Percentiles rank a stretch among this genome's conserved stretches.
These are phyloP conservation scores for Sebastolobus altivelis DNA, from an alignment of 2,797 vertebrate genomes.

Conservation along the genomic window DNA sequence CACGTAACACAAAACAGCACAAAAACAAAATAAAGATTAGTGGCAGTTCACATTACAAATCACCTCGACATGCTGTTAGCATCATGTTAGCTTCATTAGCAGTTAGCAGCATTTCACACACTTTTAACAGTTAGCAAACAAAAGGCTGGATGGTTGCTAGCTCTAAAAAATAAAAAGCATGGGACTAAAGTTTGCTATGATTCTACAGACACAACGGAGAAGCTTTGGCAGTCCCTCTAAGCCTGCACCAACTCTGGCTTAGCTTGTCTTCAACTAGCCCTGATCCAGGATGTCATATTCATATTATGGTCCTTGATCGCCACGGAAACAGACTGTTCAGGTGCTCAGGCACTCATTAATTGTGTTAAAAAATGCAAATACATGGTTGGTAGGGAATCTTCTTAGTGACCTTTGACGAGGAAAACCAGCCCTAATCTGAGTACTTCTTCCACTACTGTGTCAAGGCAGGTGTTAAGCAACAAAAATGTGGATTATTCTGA, in stretches of 20 bases:
- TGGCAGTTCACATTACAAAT: conserved; percentile 79
- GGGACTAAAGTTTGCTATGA: neutral
- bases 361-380: neutral
- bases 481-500: neutral
- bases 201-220: conserved; percentile 23
- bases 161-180: conserved; percentile 12
- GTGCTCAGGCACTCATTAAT: neutral
- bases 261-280: neutral
- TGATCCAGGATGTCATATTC: neutral
- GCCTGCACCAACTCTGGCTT: neutral
- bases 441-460: neutral
- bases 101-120: conserved; percentile 60
- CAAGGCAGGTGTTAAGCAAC: neutral
- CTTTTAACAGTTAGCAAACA: conserved; percentile 53
- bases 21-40: conserved; percentile 87
- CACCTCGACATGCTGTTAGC: conserved; percentile 84
- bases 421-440: too few relatives aligned
- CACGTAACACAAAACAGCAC: conserved; percentile 74
- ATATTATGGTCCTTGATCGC: neutral
- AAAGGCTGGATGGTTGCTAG: conserved; percentile 46
- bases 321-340: neutral
- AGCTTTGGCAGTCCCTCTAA: neutral
- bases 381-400: neutral
- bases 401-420: neutral
- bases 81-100: conserved; percentile 70